Percentiles rank a stretch among this genome's conserved stretches.
These are phyloP conservation scores for Bugulina stolonifera DNA, from an alignment of 2,888 invertebrate species.

Conservation along the genomic window DNA sequence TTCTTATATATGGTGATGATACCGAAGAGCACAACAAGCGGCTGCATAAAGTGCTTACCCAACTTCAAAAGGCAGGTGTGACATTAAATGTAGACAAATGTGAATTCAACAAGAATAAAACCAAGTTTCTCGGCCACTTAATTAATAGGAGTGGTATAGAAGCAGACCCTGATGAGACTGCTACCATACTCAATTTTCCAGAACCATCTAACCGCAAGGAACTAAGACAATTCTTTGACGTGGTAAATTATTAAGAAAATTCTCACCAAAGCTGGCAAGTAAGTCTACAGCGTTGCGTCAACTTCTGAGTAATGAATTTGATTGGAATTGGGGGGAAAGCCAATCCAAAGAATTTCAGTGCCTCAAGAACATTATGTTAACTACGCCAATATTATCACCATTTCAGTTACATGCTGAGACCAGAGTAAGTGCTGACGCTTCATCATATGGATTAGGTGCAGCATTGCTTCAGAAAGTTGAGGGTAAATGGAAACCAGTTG, in stretches of 20 bases:
- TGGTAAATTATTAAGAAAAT: slow-evolving; percentile 2
- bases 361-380: not conserved
- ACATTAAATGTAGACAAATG: slow-evolving; percentile 5
- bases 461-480: not conserved
- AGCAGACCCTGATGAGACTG: not conserved
- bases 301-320: not conserved
- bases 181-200: not conserved
- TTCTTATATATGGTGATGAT: too few relatives aligned
- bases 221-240: not conserved
- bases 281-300: not conserved
- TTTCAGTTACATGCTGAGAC: not conserved
- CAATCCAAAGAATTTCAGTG: not conserved
- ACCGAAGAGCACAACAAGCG: too few relatives aligned
- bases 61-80: not conserved
- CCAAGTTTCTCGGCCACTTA: not conserved
- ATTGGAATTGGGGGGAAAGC: not conserved
- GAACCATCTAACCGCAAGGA: not conserved
- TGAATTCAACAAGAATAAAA: not conserved
- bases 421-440: not conserved
- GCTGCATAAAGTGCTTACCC: not conserved
- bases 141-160: not conserved
- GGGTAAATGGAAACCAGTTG: slow-evolving; percentile 9
- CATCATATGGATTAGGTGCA: slow-evolving; percentile 16
- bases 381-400: not conserved
- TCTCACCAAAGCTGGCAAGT: not conserved